Evolutionary conservation across 2,797 vertebrate genomes (phyloP).

Genomic region (Apogon hyalosoma): DNA sequence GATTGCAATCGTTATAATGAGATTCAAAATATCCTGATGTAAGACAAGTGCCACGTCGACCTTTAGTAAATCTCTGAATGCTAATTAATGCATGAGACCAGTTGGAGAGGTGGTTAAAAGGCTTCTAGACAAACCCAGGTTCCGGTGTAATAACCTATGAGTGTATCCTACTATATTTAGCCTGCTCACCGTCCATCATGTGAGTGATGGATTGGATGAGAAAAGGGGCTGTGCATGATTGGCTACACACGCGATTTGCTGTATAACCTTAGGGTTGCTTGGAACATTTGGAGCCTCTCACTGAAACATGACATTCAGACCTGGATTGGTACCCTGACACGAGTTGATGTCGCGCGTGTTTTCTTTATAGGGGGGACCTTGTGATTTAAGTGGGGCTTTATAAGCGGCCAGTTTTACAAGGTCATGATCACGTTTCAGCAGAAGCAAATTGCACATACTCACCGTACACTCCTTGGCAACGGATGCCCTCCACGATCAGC

Average conservation of each 20-base stretch:
- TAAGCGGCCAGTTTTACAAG: constrained; percentile 69
- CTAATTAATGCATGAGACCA: constrained; percentile 9
- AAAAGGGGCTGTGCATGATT: constrained; percentile 56
- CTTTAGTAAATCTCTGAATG: constrained; percentile 21
- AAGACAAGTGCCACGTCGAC: constrained; percentile 10
- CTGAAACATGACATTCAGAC: constrained; percentile 51
- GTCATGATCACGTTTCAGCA: constrained; percentile 69
- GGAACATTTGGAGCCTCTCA: constrained; percentile 45
- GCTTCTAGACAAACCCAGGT: constrained; percentile 21
- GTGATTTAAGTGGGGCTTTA: constrained; percentile 10
- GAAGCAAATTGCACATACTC: constrained; percentile 75
- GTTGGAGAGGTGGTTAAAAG: constrained; percentile 4
- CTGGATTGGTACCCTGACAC: constrained; percentile 16
- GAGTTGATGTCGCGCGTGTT: neutral
- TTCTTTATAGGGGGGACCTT: neutral
- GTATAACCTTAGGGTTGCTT: constrained; percentile 55
- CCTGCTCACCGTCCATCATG: constrained; percentile 32
- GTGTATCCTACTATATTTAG: constrained; percentile 52
- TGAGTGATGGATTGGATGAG: constrained; percentile 65
- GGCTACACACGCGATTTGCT: constrained; percentile 56
- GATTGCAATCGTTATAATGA: constrained; percentile 36
- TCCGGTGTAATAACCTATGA: constrained; percentile 37
- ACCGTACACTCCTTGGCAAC: constrained; percentile 94
- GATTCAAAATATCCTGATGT: constrained; percentile 22
- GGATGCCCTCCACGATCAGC: constrained; percentile 89